Conservation (phyloP, 2,113 vertebrate species). For the Saimiri boliviensis region DNA sequence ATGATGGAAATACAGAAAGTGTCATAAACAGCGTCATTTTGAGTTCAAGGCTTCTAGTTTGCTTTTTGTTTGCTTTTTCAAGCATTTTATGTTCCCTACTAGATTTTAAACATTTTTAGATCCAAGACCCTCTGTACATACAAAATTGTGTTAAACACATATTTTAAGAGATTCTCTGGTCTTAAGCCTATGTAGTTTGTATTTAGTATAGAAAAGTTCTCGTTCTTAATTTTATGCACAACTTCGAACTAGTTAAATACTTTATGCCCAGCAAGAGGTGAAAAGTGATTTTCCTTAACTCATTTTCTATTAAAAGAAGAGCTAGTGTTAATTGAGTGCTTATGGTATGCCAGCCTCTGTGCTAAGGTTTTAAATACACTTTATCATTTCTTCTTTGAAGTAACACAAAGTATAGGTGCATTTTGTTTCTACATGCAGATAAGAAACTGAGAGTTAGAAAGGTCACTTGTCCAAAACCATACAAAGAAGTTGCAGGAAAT, state of each 20-base stretch:
- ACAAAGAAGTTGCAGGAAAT: neutral
- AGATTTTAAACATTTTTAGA: neutral
- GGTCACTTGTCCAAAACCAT: neutral
- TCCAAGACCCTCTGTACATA: neutral
- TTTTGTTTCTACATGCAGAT: neutral
- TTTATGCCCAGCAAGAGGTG: neutral
- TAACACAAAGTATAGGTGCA: neutral
- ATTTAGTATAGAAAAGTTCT: neutral
- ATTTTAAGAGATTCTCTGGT: neutral
- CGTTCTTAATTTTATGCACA: neutral
- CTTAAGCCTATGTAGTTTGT: neutral
- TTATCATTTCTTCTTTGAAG: constrained; percentile 1
- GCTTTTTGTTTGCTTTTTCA: neutral
- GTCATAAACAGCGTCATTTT: neutral
- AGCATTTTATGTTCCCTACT: neutral
- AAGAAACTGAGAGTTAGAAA: neutral
- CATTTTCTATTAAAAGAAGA: neutral
- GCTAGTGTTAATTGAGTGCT: neutral
- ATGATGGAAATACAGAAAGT: neutral
- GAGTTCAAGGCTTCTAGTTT: neutral
- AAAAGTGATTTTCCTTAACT: constrained; percentile 14
- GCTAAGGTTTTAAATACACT: neutral
- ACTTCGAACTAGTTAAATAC: neutral
- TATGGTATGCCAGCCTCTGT: neutral
- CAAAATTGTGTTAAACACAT: neutral